Base-by-base conservation (phyloP, 2,113 vertebrate genomes). In the Paraplagusia blochii region DNA sequence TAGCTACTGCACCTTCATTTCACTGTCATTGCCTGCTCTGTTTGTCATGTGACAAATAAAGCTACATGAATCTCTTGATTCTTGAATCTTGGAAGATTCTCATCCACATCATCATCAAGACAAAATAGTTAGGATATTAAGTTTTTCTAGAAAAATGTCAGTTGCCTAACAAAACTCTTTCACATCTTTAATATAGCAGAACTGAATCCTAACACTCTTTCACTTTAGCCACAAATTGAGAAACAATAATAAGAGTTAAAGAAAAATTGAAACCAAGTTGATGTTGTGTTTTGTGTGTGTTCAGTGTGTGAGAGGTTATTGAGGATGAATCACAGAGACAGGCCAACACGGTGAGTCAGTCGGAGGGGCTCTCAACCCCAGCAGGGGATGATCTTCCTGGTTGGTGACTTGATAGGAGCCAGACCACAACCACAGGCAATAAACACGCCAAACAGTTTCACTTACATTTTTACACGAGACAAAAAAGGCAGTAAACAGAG, bases 301-400 rank as follows among this genome's bases (percentile, higher is more conserved):
- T n/a, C n/a, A n/a, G 36, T 50, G 40, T 58, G 18, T 33, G 39
- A 66, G 58, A 55, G 59, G 33, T 59, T 63, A 40, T 48, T 14
- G 50, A 62, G 51, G 45, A 74, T 79, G 66, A 77, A 77, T 79
- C 77, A 81, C 51, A 74, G 40, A 68, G 62, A 59, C 45, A 50
- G 38, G 45, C 54, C 61, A 44, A 45, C 52, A 65, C 46, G 0
- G 47, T 29, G 22, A 70, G 66, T 82, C 72, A 86, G 78, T 82
- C 82, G 80, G 72, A 76, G 72, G 62, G 42, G 60, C 71, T 53
- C 60, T 66, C 48, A 64, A 58, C 53, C 47, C 46, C 72, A 56
- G 51, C 46, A 33, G 16, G 40, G 60, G 48, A 64, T 51, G 62
- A 66, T 60, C 72, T 69, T 68, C 52, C 68, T 76, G 68, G 54